These are phyloP conservation scores for Melinopterus prodromus DNA, from an alignment of 2,888 invertebrate species.

Conservation along the genomic window DNA sequence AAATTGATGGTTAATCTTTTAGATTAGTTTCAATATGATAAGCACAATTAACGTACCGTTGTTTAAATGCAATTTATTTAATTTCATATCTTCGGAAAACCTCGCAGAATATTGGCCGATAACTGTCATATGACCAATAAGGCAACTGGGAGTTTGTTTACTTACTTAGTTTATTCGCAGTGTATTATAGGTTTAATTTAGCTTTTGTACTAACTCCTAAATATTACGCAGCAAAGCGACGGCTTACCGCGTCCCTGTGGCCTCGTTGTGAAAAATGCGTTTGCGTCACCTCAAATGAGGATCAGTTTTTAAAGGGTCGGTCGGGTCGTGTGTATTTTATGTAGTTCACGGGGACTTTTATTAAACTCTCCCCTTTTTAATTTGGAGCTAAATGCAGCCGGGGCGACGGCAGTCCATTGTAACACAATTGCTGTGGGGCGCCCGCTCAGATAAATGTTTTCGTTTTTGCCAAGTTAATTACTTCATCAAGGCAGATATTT, in stretches of 20 bases:
- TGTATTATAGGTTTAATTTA: too few species aligned
- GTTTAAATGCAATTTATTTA: too few species aligned
- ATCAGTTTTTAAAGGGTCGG: background rate
- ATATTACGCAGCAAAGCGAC: too few species aligned
- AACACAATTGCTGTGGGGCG: background rate
- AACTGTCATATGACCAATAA: too few species aligned
- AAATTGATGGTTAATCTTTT: too few species aligned
- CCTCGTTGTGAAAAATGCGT: background rate
- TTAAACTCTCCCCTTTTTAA: slow-evolving; percentile 4
- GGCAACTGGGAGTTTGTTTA: too few species aligned
- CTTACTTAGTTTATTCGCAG: too few species aligned
- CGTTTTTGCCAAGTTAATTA: background rate
- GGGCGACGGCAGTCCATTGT: background rate
- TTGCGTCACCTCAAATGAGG: background rate
- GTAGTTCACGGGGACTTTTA: background rate
- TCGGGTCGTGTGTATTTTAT: background rate
- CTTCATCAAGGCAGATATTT: background rate
- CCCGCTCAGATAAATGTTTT: background rate
- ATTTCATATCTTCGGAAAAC: too few species aligned
- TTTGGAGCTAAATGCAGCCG: background rate
- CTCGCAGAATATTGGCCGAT: too few species aligned
- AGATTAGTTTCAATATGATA: too few species aligned
- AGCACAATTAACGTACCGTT: too few species aligned
- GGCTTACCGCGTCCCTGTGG: background rate
- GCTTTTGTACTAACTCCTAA: too few species aligned